Evolutionary conservation across 2,113 vertebrate species (phyloP), one percentile per base, ranked within the genome.

Genomic region (Vireo altiloquus): DNA sequence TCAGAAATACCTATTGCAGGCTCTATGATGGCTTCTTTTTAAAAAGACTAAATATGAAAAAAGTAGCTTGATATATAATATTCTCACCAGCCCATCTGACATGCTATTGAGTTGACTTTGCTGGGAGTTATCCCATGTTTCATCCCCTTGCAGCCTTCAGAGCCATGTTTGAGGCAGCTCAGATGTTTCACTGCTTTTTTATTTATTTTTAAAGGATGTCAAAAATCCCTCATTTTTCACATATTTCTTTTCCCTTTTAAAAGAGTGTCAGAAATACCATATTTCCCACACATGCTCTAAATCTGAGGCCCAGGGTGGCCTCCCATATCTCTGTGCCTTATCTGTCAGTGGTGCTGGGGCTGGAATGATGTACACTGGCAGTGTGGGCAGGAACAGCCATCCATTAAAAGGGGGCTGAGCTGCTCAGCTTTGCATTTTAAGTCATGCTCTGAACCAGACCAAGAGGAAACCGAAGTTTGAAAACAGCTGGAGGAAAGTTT

Each of bases 181-280:
- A 84, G 61, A 81, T 71, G 39, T 93, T 94, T 87, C 59, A 77
- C 33, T 74, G 66, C 63, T 69, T 92, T 86, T 95, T 89, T 95
- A 84, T 95, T 95, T 94, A 35, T 59, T 94, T 94, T 95, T 92
- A 94, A 95, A 85, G 31, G 28, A 16, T 92, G 93, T 93, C 82
- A 95, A 60, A 89, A 90, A 60, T 61, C 61, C 46, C 59, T 87
- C 89, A 53, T 89, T 96, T 95, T 86, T 50, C 71, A 65, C 40
- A 16, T 85, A 90, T 77, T 90, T 93, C 66, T 91, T 82, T 81
- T 78, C 23, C 40, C 42, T 91, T 83, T 92, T 53, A 76, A 77
- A 93, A 80, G 77, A 54, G 13, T 93, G 93, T 94, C 95, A 96
- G 81, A 92, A 96, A 90, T 71, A 72, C 40, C 23, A 0, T 63